These are phyloP conservation scores for Trissolcus japonicus DNA, from an alignment of 2,888 invertebrate species.

Conservation along the genomic window DNA sequence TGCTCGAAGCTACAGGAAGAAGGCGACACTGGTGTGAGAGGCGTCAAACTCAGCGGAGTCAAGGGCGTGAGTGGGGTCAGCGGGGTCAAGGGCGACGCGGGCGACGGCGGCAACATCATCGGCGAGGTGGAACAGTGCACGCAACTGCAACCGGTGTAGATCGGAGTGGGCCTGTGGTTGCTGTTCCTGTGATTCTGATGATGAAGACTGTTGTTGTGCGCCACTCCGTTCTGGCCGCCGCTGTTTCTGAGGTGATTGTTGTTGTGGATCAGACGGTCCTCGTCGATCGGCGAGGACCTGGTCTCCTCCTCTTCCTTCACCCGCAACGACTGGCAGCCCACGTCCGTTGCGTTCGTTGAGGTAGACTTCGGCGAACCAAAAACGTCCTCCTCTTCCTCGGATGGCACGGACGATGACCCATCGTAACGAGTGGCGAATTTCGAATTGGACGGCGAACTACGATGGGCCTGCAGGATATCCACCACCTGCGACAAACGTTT, in stretches of 20 bases:
- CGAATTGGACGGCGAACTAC: constrained; percentile 68
- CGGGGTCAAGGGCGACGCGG: constrained; percentile 78
- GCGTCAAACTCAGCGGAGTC: constrained; percentile 76
- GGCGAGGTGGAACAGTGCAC: constrained; percentile 67
- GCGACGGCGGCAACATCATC: constrained; percentile 65
- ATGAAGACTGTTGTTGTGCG: constrained; percentile 58
- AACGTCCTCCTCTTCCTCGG: constrained; percentile 71
- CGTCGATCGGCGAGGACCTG: constrained; percentile 54
- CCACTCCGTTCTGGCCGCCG: constrained; percentile 45
- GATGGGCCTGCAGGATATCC: constrained; percentile 82
- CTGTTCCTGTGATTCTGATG: constrained; percentile 55
- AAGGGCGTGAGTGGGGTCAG: constrained; percentile 75
- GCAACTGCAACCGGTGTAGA: constrained; percentile 71
- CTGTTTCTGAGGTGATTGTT: constrained; percentile 61
- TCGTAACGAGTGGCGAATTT: constrained; percentile 77
- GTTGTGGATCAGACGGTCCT: constrained; percentile 69
- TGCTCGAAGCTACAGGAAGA: constrained; percentile 80
- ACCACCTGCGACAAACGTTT: constrained; percentile 88
- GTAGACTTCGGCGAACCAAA: constrained; percentile 72
- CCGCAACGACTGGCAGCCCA: constrained; percentile 78
- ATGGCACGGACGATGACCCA: constrained; percentile 59
- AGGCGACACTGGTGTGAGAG: constrained; percentile 78
- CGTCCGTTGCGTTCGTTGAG: constrained; percentile 74
- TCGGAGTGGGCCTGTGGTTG: constrained; percentile 61
- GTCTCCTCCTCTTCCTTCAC: constrained; percentile 75